Base-by-base conservation (phyloP, 53 echinoderm and acorn worm genomes). In the Pentamera pediparva region DNA sequence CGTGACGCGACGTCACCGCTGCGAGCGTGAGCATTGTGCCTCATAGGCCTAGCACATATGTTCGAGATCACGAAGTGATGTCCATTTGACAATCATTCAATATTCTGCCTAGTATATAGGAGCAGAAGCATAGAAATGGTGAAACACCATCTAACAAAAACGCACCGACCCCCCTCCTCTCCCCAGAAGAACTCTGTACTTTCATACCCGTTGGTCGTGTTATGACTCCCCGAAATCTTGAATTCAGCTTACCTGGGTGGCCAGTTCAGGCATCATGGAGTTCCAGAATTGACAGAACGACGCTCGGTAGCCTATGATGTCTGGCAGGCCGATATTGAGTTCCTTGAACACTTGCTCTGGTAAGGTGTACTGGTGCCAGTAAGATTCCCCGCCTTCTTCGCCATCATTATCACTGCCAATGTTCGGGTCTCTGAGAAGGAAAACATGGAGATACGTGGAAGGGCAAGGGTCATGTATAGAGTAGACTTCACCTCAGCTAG, bases 231-330 rank as follows among this genome's bases (percentile, higher is more conserved):
- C 55, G 21, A 18, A 19, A 6, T 10, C 55, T 15, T 27, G 24
- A 11, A 65, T 19, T 21, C 9, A 51, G 51, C 72, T 31, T 56
- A 84, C 78, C 84, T 70, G 71, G 39, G 77, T 22, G 2, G 62
- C 72, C 35, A 84, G 40, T 52, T 52, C 43, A 9, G 87, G 87
- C 13, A 82, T 18, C 30, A 61, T 69, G n/a, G 56, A n/a, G 35
- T 87, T 87, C 87, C 87, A 87, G 37, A 87, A 72, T 37, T 41
- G 61, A 24, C 87, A 87, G 40, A 50, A 57, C 0, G 72, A 61
- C 24, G 73, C 67, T 29, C 78, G 72, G 35, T 82, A 69, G 3
- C 78, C 87, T 41, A 56, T 47, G 6, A 70, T 55, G 62, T 77
- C 74, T 15, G 35, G 28, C 20, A 87, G 57, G 3, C 54, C 63